Percentiles rank a stretch among this genome's conserved stretches.
Conservation (phyloP, 2,797 vertebrate genomes). For the Acanthurus lineatus region DNA sequence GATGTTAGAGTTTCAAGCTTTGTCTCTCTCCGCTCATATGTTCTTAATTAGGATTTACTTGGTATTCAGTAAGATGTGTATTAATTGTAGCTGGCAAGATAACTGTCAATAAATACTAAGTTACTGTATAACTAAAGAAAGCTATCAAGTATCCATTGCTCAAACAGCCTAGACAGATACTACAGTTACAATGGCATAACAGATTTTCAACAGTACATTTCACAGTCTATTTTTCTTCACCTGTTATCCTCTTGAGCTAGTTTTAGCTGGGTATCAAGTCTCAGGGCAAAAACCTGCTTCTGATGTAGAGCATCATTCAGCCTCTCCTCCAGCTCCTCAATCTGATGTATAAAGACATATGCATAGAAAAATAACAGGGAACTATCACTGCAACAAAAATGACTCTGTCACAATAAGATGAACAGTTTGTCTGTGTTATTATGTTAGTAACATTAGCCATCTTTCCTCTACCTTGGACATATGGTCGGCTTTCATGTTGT, state of each 20-base stretch:
- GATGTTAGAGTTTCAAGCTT: neutral
- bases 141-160: neutral
- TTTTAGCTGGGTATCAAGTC: constrained; percentile 93
- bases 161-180: neutral
- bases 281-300: constrained; percentile 92
- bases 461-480: constrained; percentile 89
- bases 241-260: constrained; percentile 94
- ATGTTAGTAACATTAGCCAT: neutral
- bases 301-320: constrained; percentile 95
- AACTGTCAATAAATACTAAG: neutral
- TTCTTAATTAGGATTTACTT: neutral
- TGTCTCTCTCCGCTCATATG: neutral
- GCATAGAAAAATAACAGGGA: neutral
- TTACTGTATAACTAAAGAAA: neutral
- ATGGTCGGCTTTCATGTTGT: constrained; percentile 96
- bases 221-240: constrained; percentile 73
- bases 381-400: neutral
- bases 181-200: too few species aligned
- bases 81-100: neutral
- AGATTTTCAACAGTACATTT: neutral
- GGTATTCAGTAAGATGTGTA: neutral
- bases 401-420: too few species aligned
- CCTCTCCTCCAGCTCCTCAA: constrained; percentile 95
- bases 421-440: neutral
- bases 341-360: constrained; percentile 70